Evolutionary conservation across 2,113 vertebrate species (phyloP), one percentile per base, ranked within the genome.

Genomic region (Columba janthina): DNA sequence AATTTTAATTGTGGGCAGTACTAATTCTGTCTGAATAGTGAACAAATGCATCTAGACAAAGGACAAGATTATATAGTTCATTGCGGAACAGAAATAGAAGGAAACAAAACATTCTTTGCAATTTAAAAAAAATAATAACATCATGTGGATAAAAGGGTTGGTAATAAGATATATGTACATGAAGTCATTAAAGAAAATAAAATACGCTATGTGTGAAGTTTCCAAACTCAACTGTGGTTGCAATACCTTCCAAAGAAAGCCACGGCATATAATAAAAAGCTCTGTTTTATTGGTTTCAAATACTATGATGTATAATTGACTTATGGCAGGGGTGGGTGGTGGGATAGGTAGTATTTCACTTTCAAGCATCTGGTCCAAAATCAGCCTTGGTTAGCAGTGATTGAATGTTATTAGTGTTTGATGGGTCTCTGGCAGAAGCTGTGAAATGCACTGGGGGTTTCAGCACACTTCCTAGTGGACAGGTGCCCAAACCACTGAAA

Each of bases 401-500:
- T 91, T 95, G 95, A 96, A 79, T 62, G 60, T 85, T 96, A 89
- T 96, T 88, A 85, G 64, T 26, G 22, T 94, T 90, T 96, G 93
- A 93, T 93, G 71, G 71, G 91, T 96, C 95, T 96, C 93, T 94
- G 71, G 87, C 26, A 77, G 87, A 91, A 88, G 87, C 71, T 82
- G 13, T 93, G 95, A 96, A 97, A 91, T 79, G 85, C 3, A 3
- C 53, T 0, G 4, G 95, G 93, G 96, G 96, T 96, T 97, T 96
- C 95, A 85, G 51, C 5, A 1, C 78, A 73, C 87, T 95, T 97
- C 93, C 94, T 95, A 54, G 93, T 95, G 96, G 96, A 88, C 77
- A 89, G 91, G 85, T 93, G 94, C 95, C 96, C 95, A 94, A 28
- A 93, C 96, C 96, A 91, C 96, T 76, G 25, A 97, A 96, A 93